Evolutionary conservation across 2,888 invertebrate genomes (phyloP).

Genomic region (Rhogogaster chlorosoma): DNA sequence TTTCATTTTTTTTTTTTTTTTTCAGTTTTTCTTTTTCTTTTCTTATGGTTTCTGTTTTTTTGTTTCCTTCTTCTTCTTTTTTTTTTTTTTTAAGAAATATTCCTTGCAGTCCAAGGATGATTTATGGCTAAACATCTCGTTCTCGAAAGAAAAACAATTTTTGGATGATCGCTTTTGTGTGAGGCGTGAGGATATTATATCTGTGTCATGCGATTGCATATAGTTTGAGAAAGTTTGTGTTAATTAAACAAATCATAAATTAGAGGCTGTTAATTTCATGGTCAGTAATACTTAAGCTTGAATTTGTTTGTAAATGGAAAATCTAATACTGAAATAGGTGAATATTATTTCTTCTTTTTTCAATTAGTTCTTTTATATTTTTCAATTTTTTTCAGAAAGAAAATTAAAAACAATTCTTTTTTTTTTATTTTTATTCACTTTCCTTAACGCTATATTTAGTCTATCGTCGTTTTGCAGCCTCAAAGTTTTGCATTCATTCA

Average conservation of each 20-base stretch:
- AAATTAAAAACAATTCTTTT: neutral
- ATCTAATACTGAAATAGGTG: slow-evolving; percentile 28
- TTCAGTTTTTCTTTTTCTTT: neutral
- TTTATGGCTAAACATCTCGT: neutral
- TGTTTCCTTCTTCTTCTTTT: neutral
- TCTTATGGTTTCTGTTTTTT: neutral
- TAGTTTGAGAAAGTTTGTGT: neutral
- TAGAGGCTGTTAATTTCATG: slow-evolving; percentile 6
- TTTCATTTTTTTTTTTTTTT: neutral
- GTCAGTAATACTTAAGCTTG: neutral
- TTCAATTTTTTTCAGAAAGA: neutral
- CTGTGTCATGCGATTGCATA: slow-evolving; percentile 17
- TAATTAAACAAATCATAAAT: slow-evolving; percentile 20
- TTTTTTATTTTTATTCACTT: neutral
- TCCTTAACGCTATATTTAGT: slow-evolving; percentile 1
- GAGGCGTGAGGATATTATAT: neutral
- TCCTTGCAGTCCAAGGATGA: slow-evolving; percentile 5
- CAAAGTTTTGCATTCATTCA: slow-evolving; percentile 7
- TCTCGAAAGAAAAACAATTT: slow-evolving; percentile 17
- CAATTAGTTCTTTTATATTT: neutral
- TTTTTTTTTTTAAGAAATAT: slow-evolving; percentile 15
- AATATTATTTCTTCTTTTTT: neutral
- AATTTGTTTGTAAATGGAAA: slow-evolving; percentile 18
- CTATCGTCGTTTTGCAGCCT: neutral
- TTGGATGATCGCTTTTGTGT: neutral